These are phyloP conservation scores for Lepus europaeus DNA, from an alignment of 2,113 vertebrate species.

Conservation along the genomic window DNA sequence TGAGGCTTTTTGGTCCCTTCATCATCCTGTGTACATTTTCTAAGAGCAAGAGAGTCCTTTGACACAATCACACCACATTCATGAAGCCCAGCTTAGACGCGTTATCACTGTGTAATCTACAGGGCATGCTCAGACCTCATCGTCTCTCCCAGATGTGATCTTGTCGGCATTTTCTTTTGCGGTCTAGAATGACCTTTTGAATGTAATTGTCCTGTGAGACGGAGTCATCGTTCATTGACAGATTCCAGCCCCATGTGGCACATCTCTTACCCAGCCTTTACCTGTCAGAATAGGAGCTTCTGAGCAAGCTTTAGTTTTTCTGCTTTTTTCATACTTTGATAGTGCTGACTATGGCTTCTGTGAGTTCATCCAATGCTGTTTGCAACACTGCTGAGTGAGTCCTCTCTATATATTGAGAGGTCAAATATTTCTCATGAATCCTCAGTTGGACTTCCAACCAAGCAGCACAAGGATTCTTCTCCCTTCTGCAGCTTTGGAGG, in stretches of 20 bases:
- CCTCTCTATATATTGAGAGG: not conserved
- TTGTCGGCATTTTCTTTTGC: not conserved
- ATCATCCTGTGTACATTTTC: not conserved
- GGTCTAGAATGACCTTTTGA: not conserved
- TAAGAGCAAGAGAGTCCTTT: not conserved
- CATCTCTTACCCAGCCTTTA: not conserved
- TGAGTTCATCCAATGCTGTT: not conserved
- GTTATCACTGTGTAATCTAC: not conserved
- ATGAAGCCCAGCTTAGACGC: not conserved
- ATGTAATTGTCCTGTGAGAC: not conserved
- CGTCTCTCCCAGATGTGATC: not conserved
- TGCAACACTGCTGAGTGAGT: not conserved
- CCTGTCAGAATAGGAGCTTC: not conserved
- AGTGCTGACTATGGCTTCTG: not conserved
- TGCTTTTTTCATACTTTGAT: not conserved
- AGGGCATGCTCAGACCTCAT: not conserved
- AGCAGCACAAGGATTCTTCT: not conserved
- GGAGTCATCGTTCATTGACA: not conserved
- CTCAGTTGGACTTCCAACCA: slow-evolving; percentile 8
- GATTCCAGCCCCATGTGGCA: not conserved
- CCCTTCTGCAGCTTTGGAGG: not conserved
- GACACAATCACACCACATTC: not conserved
- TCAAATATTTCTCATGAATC: not conserved
- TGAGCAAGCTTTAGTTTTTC: slow-evolving; percentile 2
- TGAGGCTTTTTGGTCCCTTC: not conserved